Conservation (phyloP, 2,113 vertebrate species). For the Phylloscopus whistleri region DNA sequence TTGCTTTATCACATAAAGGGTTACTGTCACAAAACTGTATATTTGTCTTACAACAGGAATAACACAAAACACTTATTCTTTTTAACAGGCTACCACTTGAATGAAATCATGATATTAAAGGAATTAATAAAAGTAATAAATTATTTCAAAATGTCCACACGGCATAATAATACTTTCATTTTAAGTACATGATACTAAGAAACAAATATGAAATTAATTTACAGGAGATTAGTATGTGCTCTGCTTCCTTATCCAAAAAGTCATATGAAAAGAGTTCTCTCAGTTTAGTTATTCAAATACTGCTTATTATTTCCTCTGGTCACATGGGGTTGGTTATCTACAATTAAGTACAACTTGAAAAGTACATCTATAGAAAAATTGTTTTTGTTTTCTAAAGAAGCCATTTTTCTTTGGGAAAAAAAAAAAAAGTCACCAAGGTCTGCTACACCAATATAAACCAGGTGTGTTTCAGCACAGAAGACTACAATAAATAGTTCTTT, state of each 20-base stretch:
- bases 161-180: background rate
- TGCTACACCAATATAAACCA: background rate
- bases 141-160: background rate
- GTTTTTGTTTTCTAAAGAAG: background rate
- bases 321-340: background rate
- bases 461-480: background rate
- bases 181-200: background rate
- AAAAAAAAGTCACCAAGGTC: background rate
- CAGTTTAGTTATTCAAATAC: background rate
- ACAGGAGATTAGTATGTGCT: background rate
- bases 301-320: background rate
- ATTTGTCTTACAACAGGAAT: background rate
- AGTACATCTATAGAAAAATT: background rate
- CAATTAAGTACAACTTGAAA: background rate
- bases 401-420: background rate
- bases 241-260: background rate
- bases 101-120: background rate
- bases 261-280: background rate
- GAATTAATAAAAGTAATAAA: background rate
- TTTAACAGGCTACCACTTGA: conserved; percentile 3
- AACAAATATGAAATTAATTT: background rate
- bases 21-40: background rate
- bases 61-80: background rate
- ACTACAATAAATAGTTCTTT: background rate
- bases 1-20: background rate